These are phyloP conservation scores for Anas bernieri DNA, from an alignment of 2,797 vertebrate genomes.

Conservation along the genomic window DNA sequence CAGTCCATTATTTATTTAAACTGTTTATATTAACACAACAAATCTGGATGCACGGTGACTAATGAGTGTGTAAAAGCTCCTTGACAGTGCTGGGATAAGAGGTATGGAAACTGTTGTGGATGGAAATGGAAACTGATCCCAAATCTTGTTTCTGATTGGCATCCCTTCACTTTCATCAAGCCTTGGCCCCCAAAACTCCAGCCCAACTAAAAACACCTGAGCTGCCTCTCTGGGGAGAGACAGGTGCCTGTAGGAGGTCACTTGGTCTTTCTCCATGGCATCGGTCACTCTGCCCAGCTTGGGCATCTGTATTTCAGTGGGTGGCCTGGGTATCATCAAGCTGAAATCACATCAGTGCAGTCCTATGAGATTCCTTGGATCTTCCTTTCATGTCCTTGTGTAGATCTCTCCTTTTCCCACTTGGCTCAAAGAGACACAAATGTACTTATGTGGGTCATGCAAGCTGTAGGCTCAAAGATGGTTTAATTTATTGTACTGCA, in stretches of 20 bases:
- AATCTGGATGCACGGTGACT: not conserved
- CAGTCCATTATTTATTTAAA: not conserved
- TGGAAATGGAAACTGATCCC: not conserved
- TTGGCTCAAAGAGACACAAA: not conserved
- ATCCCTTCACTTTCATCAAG: accelerated
- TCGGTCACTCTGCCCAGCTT: not conserved
- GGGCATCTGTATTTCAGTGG: not conserved
- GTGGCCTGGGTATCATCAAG: not conserved
- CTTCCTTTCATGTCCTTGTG: not conserved
- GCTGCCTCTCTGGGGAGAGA: not conserved
- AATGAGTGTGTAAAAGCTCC: not conserved
- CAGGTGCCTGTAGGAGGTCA: not conserved
- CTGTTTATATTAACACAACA: not conserved
- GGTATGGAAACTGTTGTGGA: not conserved
- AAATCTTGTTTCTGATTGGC: not conserved
- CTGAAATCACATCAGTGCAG: not conserved
- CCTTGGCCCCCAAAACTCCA: not conserved
- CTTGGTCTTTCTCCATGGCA: accelerated
- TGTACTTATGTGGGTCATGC: no score
- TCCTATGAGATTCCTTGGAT: not conserved
- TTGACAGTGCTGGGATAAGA: not conserved
- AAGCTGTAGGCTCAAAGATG: not conserved
- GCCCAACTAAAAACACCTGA: not conserved
- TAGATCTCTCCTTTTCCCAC: not conserved
- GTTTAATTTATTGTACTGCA: not conserved